Conservation (phyloP, 2,113 vertebrate genomes). For the Motacilla tschutschensis region DNA sequence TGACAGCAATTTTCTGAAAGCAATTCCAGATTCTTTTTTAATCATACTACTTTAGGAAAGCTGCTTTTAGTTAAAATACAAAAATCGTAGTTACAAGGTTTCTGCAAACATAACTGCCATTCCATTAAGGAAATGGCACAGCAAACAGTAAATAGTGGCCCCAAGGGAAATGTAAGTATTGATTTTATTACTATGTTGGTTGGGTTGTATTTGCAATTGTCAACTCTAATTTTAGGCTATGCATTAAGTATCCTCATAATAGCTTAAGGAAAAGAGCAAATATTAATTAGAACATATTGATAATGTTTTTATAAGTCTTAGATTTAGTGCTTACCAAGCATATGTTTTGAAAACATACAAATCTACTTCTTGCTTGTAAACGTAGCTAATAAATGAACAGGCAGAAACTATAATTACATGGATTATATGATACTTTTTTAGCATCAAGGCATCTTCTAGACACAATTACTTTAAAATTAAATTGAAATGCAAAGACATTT, state of each 20-base stretch:
- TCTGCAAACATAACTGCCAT: slow-evolving; percentile 83
- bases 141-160: slow-evolving; percentile 83
- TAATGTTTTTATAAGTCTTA: slow-evolving; percentile 64
- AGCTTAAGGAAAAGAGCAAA: slow-evolving; percentile 72
- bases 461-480: slow-evolving; percentile 28
- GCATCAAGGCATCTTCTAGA: background rate
- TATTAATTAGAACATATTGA: slow-evolving; percentile 78
- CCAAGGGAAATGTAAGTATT: slow-evolving; percentile 84
- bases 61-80: slow-evolving; percentile 85
- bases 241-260: slow-evolving; percentile 80
- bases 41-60: slow-evolving; percentile 75
- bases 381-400: slow-evolving; percentile 5
- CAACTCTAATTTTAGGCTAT: slow-evolving; percentile 82
- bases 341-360: slow-evolving; percentile 42
- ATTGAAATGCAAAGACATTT: background rate
- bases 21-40: slow-evolving; percentile 59
- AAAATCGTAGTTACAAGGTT: slow-evolving; percentile 80
- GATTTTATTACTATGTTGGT: slow-evolving; percentile 84
- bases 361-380: slow-evolving; percentile 5
- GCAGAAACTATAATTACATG: slow-evolving; percentile 35
- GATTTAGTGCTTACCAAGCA: slow-evolving; percentile 43
- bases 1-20: slow-evolving; percentile 59
- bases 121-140: slow-evolving; percentile 85
- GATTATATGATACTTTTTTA: slow-evolving; percentile 43
- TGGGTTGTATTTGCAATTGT: slow-evolving; percentile 85